Base-by-base conservation (phyloP, 2,888 invertebrate genomes). In the Lingula anatina region DNA sequence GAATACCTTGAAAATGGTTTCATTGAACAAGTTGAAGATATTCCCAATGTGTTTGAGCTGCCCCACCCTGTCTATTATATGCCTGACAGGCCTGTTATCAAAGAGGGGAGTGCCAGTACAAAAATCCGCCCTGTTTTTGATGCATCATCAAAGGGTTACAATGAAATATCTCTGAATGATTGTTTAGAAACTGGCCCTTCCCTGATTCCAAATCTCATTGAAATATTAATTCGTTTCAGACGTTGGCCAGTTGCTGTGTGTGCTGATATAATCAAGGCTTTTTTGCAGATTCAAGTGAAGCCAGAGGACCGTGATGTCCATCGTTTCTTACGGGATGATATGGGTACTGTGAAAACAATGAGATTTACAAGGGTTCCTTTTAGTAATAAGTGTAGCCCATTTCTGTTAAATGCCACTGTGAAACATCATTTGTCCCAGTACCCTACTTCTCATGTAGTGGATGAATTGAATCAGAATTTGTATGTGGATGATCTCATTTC, bases 121-220 rank as follows among this genome's bases (percentile, higher is more conserved):
- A 66, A 65, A 43, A 31, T 65, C 9, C 27, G 60, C 3, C 45
- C 57, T 25, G 62, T 64, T 9, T 65, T 50, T 42, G 64, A 64
- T 48, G 66, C 50, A 4, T 54, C 53, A 1, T 49, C 46, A 2
- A 24, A 26, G 18, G 46, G 49, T 43, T n/a, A 18, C 2, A 41
- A 52, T 42, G 49, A 28, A 2, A 15, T 39, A 3, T 43, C 46
- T 12, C 46, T 57, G 15, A 59, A 59, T 52, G 54, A 58, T 35
- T 56, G 55, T 39, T 31, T 56, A 12, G 51, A 59, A 41, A 24
- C 49, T 7, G 57, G 57, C 15, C 57, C 51, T 12, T 44, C 39
- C 12, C 49, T 55, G 15, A 40, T 49, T 12, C 51, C 46, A 38
- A 35, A 47, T 43, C 25, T 57, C n/a, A 40, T 43, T 39, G 46